These are phyloP conservation scores for Andrena trimmerana DNA, from an alignment of 2,888 invertebrate genomes.

Conservation along the genomic window DNA sequence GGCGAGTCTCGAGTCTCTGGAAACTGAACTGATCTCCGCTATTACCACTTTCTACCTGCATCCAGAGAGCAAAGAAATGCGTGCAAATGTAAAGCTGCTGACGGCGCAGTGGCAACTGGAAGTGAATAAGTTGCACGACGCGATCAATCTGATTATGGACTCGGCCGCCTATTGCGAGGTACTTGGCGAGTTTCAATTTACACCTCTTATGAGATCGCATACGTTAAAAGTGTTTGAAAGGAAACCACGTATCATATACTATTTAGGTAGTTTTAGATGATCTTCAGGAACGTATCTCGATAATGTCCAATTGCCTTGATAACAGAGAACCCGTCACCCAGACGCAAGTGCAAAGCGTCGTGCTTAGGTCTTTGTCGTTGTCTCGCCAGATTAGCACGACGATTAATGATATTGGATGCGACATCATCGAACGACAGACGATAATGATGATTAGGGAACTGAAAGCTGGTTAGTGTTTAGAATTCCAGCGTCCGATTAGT, in stretches of 20 bases:
- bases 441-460: constrained; percentile 81
- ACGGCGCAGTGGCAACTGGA: constrained; percentile 88
- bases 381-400: constrained; percentile 79
- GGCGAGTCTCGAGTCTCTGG: constrained; percentile 89
- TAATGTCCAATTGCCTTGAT: constrained; percentile 80
- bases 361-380: constrained; percentile 80
- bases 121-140: constrained; percentile 86
- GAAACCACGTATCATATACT: constrained; percentile 24
- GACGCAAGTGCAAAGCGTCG: constrained; percentile 77
- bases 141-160: constrained; percentile 89
- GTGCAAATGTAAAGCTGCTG: constrained; percentile 86
- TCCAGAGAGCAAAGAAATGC: constrained; percentile 86
- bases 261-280: constrained; percentile 81
- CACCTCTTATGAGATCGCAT: background rate
- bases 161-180: constrained; percentile 90
- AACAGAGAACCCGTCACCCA: constrained; percentile 78
- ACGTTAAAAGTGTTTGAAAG: constrained; percentile 12
- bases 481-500: background rate
- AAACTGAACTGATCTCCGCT: constrained; percentile 89
- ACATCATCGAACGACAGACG: constrained; percentile 80
- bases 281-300: constrained; percentile 77
- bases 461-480: constrained; percentile 78
- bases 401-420: constrained; percentile 80
- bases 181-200: constrained; percentile 38
- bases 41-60: constrained; percentile 85